Conservation (phyloP, 2,797 vertebrate species). For the Gymnothorax javanicus region DNA sequence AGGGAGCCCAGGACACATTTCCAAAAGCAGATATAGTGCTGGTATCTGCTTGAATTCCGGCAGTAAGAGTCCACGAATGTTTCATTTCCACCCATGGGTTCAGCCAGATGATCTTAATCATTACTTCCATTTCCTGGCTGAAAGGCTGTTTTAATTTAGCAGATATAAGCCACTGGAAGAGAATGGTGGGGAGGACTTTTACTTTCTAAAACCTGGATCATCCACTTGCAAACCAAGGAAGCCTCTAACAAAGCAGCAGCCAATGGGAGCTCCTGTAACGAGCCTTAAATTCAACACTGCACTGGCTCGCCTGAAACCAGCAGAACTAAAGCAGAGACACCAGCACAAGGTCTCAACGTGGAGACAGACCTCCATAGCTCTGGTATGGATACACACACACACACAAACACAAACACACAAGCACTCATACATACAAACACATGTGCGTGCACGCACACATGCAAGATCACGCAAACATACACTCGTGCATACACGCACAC, state of each 20-base stretch:
- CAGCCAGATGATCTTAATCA: too few species aligned
- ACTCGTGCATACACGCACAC: conserved; percentile 12
- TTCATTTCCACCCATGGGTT: too few species aligned
- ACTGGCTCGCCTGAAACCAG: not conserved
- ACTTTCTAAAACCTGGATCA: too few species aligned
- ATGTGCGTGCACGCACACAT: not conserved
- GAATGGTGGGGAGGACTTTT: too few species aligned
- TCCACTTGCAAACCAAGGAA: too few species aligned
- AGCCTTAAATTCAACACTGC: not conserved
- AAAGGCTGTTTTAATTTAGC: too few species aligned
- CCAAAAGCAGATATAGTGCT: too few species aligned
- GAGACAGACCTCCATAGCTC: not conserved
- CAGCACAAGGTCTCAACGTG: not conserved
- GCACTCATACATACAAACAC: not conserved
- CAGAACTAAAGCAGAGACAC: not conserved
- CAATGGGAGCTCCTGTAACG: not conserved
- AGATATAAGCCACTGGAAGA: too few species aligned
- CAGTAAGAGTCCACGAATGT: too few species aligned
- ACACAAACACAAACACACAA: not conserved
- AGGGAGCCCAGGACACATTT: too few species aligned
- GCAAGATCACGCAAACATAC: conserved; percentile 9
- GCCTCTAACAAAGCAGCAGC: not conserved
- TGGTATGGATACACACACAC: not conserved
- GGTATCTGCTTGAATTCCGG: too few species aligned
- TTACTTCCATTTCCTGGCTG: too few species aligned